Evolutionary conservation across 2,113 vertebrate genomes (phyloP), one percentile per base, ranked within the genome.

Genomic region (Tringa solitaria): DNA sequence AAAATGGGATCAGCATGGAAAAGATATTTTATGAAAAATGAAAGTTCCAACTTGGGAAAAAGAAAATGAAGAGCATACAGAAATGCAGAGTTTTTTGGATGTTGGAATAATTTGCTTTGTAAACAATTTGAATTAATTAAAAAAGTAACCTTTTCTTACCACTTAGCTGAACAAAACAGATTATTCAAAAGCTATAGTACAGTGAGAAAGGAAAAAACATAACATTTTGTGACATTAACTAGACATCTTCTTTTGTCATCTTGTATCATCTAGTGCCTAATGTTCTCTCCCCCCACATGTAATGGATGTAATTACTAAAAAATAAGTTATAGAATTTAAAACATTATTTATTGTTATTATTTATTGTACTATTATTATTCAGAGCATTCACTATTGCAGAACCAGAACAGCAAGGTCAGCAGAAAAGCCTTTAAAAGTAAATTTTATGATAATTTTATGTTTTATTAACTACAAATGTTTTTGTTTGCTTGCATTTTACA

Each of bases 251-350:
- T 87, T 83, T 53, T 76, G 32, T 59, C 41, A 60, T 30, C n/a
- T 76, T 82, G 48, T 41, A 82, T 63, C 37, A 85, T 3, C 19
- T 48, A n/a, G 5, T 60, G 32, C 19, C 48, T 65, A 63, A 89
- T 0, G 0, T 72, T 92, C 16, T 65, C 19, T 37, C 32, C 24
- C 18, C 17, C 4, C 9, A 10, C 21, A 35, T 14, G 6, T 65
- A 84, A 72, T 15, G 5, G 12, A 22, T 59, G 28, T 35, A 67
- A 67, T 78, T 75, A 60, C 27, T 64, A 46, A 30, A 87, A 83
- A 84, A 48, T 28, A 91, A 59, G 37, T 82, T 48, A 81, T 33
- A 89, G 46, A 86, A 84, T 78, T 48, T 59, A 86, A 89, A 77
- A 20, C 8, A 85, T 51, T 81, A 45, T 32, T 79, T 72, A 67